Evolutionary conservation across 2,797 vertebrate species (phyloP), one percentile per base, ranked within the genome.

Genomic region (Tamandua tetradactyla): DNA sequence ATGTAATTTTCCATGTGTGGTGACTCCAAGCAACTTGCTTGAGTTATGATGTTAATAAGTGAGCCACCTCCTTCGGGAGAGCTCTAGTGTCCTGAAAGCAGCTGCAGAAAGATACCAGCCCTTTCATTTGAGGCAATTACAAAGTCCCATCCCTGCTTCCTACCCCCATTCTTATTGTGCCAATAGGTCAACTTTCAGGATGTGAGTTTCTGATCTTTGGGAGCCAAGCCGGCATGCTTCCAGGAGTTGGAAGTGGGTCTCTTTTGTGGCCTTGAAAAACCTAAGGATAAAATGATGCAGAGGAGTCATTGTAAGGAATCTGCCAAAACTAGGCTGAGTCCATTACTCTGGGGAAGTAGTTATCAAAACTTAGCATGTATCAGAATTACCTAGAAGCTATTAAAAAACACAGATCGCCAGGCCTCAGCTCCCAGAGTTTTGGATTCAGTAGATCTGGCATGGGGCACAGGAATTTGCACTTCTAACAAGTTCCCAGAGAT

Each of bases 1-100:
- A 87, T 83, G 95, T 80, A 96, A 83, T 96, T 81, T 95, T 96
- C 95, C 93, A 94, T 96, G 92, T 40, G 90, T 9, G 23, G 94
- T 78, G 89, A 97, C 96, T 93, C 86, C 76, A 6, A 78, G 93
- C 86, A 94, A 96, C 96, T 95, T 95, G 91, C 95, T 87, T 98
- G 98, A 98, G 97, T 98, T 98, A 98, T 96, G 97, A 96, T 96
- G 96, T 98, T 98, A 97, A 98, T 98, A 98, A 98, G 95, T 40
- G 92, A 74, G 18, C 94, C 82, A 8, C 94, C 91, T 95, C 95
- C 94, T 95, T 20, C 1, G 97, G 97, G 96, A 98, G 95, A 78
- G 79, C 90, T 49, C 87, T 89, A 74, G 93, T 92, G 96, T 92
- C 97, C 97, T 92, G 83, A 82, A 87, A 91, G 35, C 97, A 96